phyloP scores from a whole-genome alignment of 2,113 vertebrate species.

The Craseonycteris thonglongyai region DNA sequence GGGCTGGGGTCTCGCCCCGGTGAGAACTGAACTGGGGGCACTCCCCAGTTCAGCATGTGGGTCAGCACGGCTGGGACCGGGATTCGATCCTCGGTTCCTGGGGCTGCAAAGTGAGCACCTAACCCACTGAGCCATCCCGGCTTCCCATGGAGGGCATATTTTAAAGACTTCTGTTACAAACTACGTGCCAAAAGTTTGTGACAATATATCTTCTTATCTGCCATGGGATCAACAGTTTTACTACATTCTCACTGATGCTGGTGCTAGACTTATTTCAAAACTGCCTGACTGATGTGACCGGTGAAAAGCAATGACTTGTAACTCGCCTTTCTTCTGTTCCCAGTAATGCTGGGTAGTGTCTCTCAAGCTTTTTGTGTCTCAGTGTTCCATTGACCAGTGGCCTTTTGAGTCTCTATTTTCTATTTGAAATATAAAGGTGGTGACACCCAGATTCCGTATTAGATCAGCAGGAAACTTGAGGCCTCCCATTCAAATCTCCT shows the following conservation, averaged over 20 bases:
- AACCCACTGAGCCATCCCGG: too few species aligned
- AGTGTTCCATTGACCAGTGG: background rate
- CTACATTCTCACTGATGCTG: rapidly evolving
- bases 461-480: background rate
- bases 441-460: background rate
- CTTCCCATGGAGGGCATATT: background rate
- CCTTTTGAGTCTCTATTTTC: background rate
- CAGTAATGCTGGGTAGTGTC: background rate
- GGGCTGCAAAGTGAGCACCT: too few species aligned
- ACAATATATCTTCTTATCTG: too few species aligned
- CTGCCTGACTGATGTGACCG: background rate
- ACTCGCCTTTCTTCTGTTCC: background rate
- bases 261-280: background rate
- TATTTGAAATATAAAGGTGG: background rate
- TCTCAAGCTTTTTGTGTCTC: too few species aligned
- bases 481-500: background rate
- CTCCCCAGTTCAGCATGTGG: too few species aligned
- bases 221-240: background rate
- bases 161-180: background rate
- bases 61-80: too few species aligned
- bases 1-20: too few species aligned
- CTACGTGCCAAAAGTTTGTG: background rate
- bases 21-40: too few species aligned
- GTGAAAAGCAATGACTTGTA: background rate
- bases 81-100: too few species aligned